phyloP scores from a whole-genome alignment of 2,113 vertebrate species.

The Ciconia boyciana region DNA sequence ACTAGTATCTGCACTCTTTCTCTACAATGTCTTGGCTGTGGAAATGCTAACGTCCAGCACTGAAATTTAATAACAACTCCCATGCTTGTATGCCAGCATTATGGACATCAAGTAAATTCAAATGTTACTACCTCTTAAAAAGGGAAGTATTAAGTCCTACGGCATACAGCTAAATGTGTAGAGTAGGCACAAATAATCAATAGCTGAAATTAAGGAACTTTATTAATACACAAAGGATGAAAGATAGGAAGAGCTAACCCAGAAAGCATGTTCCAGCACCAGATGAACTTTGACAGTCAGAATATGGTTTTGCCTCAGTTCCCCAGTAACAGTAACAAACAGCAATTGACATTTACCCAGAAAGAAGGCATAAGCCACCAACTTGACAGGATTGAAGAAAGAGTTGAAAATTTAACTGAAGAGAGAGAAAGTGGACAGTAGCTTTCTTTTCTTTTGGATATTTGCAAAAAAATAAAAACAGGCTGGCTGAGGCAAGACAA shows the following conservation, averaged over 20 bases:
- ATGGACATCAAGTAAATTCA: neutral
- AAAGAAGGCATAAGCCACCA: neutral
- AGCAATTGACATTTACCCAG: neutral
- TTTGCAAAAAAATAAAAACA: neutral
- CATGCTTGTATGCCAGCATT: neutral
- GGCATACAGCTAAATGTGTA: neutral
- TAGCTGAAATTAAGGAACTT: neutral
- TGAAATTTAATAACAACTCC: neutral
- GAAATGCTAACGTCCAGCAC: neutral
- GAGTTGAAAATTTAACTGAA: neutral
- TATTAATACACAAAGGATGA: neutral
- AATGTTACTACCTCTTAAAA: neutral
- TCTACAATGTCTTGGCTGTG: neutral
- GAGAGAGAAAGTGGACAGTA: neutral
- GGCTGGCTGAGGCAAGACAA: neutral
- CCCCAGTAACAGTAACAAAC: neutral
- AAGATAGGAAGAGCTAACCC: neutral
- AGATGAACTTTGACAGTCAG: neutral
- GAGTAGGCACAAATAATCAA: neutral
- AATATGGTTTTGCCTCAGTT: neutral
- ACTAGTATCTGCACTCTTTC: neutral
- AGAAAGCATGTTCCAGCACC: neutral
- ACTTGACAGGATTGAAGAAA: neutral
- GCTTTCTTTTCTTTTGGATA: neutral
- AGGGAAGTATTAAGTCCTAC: neutral